A percentile compares a stretch with the other conserved stretches of the same genome.
phyloP scores from a whole-genome alignment of 2,888 invertebrate species.

The Tineola bisselliella region DNA sequence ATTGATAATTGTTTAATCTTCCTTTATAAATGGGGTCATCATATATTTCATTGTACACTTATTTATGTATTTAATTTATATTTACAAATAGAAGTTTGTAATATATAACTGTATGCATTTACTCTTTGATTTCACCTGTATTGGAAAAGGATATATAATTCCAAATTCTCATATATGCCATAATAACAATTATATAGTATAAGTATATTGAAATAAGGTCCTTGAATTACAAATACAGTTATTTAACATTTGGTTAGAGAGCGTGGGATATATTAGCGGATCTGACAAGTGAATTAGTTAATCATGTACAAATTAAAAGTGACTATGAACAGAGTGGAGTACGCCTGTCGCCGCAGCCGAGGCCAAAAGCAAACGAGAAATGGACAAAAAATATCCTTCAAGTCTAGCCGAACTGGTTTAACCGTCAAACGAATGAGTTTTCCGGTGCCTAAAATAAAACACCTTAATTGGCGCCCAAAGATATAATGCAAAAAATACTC shows the following conservation, averaged over 20 bases:
- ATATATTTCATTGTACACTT: no score
- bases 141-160: no score
- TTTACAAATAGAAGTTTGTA: no score
- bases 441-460: constrained; percentile 39
- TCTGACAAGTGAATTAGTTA: background rate
- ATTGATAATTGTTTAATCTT: no score
- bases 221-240: background rate
- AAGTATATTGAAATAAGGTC: background rate
- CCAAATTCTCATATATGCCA: no score
- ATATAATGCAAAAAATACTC: constrained; percentile 24
- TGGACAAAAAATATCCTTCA: constrained; percentile 42
- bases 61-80: no score
- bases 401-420: constrained; percentile 37
- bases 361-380: constrained; percentile 21
- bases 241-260: background rate
- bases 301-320: background rate
- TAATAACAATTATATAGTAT: no score
- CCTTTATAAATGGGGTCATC: no score
- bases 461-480: constrained; percentile 32
- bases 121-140: no score
- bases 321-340: background rate
- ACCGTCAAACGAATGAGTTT: constrained; percentile 36
- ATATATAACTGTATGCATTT: no score
- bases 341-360: constrained; percentile 4
- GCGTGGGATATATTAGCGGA: background rate